phyloP scores from a whole-genome alignment of 1,140 invertebrate species.

The Zaprionus tsacasi region DNA sequence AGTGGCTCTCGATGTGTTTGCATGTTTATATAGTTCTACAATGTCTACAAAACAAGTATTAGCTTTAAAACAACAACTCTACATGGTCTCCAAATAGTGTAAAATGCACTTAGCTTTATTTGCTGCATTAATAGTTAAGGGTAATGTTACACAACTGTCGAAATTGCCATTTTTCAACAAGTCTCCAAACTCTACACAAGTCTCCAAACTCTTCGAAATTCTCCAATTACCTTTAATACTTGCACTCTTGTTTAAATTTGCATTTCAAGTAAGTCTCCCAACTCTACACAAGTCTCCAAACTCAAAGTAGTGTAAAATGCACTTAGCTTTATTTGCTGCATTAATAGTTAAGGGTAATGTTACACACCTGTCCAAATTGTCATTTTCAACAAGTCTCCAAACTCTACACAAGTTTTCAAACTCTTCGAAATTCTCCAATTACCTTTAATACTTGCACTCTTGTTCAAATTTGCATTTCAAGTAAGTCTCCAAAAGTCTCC shows the following conservation, averaged over 20 bases:
- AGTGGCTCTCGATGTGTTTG: neutral
- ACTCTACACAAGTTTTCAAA: slow-evolving; percentile 21
- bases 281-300: slow-evolving; percentile 10
- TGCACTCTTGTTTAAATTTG: no score
- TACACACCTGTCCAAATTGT: neutral
- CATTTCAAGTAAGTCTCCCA: no score
- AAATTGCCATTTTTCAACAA: neutral
- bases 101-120: neutral
- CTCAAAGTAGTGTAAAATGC: neutral
- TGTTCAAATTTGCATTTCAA: no score
- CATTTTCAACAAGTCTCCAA: neutral
- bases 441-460: neutral
- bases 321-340: neutral
- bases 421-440: slow-evolving; percentile 7
- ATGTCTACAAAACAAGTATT: no score
- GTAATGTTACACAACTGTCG: neutral
- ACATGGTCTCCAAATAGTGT: slow-evolving; percentile 13
- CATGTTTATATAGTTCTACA: neutral
- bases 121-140: neutral
- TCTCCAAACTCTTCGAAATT: slow-evolving; percentile 20
- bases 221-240: neutral
- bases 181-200: slow-evolving; percentile 17
- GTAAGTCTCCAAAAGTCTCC: neutral
- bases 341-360: neutral
- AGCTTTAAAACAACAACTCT: no score